Conservation (phyloP, 2,797 vertebrate species). For the Hyperoplus lanceolatus region DNA sequence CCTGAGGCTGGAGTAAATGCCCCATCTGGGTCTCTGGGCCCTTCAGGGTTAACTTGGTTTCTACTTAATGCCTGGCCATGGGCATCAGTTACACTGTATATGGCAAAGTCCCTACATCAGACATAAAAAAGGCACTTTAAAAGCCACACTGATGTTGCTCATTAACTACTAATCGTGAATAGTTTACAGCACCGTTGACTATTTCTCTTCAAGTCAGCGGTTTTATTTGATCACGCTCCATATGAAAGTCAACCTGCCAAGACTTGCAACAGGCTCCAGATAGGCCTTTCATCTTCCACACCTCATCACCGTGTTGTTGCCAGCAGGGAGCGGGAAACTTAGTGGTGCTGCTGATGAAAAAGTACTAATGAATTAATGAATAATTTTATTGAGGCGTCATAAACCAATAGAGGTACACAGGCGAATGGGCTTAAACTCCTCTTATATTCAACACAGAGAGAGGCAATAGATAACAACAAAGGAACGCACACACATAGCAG, state of each 20-base stretch:
- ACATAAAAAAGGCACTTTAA: conserved; percentile 1
- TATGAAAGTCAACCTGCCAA: background rate
- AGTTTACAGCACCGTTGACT: background rate
- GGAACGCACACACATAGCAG: background rate
- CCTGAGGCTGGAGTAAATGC: conserved; percentile 58
- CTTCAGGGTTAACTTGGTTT: conserved; percentile 39
- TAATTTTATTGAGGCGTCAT: background rate
- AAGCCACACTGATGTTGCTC: background rate
- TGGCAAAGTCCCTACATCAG: background rate
- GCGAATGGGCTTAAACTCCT: background rate
- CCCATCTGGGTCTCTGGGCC: conserved; percentile 62
- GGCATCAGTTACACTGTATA: conserved; percentile 4
- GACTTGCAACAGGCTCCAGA: conserved; percentile 6
- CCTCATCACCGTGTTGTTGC: background rate
- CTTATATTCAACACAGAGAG: background rate
- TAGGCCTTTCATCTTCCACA: background rate
- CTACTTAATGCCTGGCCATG: conserved; percentile 19
- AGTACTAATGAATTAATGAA: background rate
- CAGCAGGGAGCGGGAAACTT: background rate
- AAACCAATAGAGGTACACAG: background rate
- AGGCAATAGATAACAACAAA: background rate
- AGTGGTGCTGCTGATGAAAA: background rate
- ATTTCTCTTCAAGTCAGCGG: background rate
- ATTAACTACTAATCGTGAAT: background rate
- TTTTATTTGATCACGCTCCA: background rate